Percentiles rank a stretch among this genome's conserved stretches.
phyloP scores from a whole-genome alignment of 2,888 invertebrate species.

The Galerucella pusilla region DNA sequence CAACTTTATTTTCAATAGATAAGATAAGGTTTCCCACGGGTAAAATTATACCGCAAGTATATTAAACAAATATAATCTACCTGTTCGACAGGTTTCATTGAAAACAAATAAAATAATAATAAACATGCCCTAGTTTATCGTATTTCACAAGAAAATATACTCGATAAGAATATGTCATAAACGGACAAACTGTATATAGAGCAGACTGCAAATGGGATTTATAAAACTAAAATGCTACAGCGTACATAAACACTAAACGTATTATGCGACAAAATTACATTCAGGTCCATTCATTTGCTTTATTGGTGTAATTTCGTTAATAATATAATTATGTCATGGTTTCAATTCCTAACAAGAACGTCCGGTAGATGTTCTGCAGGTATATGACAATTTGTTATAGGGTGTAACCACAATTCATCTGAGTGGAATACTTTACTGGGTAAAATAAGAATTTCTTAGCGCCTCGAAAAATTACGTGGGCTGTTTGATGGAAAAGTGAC shows the following conservation, averaged over 20 bases:
- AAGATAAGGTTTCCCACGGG: constrained; percentile 19
- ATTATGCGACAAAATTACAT: constrained; percentile 3
- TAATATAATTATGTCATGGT: constrained; percentile 21
- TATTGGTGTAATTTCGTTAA: constrained; percentile 22
- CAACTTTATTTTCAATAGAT: constrained; percentile 3
- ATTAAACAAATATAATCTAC: neutral
- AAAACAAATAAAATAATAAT: neutral
- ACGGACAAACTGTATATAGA: too few relatives aligned
- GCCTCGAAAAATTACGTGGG: too few relatives aligned
- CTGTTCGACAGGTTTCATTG: neutral
- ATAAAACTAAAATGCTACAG: neutral
- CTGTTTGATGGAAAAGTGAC: too few relatives aligned
- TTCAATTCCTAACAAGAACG: constrained; percentile 17
- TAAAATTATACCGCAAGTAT: neutral
- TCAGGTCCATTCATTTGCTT: constrained; percentile 13
- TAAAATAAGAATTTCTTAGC: too few relatives aligned
- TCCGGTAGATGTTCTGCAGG: constrained; percentile 14
- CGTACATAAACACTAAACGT: neutral
- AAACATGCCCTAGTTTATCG: neutral
- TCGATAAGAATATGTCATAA: neutral
- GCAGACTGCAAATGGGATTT: neutral
- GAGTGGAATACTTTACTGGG: neutral
- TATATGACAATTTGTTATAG: constrained; percentile 6
- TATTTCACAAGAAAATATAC: neutral
- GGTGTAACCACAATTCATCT: constrained; percentile 1